phyloP scores from a whole-genome alignment of 2,888 invertebrate genomes.

The Ypsolopha sequella region DNA sequence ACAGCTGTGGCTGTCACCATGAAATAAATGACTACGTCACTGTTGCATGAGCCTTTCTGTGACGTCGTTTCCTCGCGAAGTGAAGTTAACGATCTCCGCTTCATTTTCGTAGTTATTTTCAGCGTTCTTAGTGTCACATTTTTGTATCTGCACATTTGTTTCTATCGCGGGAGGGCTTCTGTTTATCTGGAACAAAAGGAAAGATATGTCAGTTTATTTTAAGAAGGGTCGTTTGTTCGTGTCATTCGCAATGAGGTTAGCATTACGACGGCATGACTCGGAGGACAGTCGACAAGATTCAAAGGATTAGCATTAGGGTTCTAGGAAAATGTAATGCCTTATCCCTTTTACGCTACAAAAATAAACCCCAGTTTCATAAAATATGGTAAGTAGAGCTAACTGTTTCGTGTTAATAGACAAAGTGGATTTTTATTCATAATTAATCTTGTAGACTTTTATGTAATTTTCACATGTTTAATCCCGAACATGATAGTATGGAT shows the following conservation, averaged over 20 bases:
- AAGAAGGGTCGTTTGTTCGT: not conserved
- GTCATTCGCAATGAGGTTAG: not conserved
- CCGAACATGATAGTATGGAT: no score
- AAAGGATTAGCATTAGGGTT: not conserved
- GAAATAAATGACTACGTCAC: conserved; percentile 72
- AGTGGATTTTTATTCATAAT: no score
- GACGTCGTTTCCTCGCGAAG: conserved; percentile 47
- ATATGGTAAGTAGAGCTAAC: no score
- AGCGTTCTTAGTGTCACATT: conserved; percentile 40
- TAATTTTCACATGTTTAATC: no score
- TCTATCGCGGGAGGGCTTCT: conserved; percentile 7
- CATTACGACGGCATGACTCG: not conserved
- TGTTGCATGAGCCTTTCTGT: conserved; percentile 23
- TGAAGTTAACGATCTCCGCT: conserved; percentile 50
- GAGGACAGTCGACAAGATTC: not conserved
- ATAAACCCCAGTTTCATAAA: not conserved
- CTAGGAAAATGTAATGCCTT: not conserved
- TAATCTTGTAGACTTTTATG: no score
- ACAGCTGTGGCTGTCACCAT: conserved; percentile 77
- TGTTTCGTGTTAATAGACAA: no score
- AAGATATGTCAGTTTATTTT: conserved; percentile 3
- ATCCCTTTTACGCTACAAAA: not conserved
- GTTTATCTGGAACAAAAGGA: conserved; percentile 36
- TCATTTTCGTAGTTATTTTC: conserved; percentile 49
- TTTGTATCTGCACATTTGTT: conserved; percentile 60